Conservation (phyloP, 2,888 invertebrate species). For the Lamellibrachia satsuma region DNA sequence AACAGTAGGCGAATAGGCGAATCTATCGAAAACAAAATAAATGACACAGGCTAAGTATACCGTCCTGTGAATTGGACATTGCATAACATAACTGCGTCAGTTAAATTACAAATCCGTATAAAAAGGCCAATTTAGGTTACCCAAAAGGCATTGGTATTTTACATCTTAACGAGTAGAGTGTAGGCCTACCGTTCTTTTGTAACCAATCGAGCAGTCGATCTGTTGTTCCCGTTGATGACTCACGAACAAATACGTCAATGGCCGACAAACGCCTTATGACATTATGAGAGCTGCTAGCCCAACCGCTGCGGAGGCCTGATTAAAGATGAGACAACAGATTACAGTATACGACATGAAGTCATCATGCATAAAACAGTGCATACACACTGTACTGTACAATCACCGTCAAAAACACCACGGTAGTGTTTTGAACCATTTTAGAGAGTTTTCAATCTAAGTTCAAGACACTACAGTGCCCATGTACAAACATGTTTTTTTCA, state of each 20-base stretch:
- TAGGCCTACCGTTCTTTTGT: neutral
- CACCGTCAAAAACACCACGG: neutral
- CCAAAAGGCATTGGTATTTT: too few relatives aligned
- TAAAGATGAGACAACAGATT: constrained; percentile 3
- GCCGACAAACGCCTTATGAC: neutral
- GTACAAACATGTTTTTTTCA: too few relatives aligned
- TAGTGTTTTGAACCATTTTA: too few relatives aligned
- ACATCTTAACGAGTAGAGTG: too few relatives aligned
- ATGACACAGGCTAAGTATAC: neutral
- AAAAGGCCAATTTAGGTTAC: neutral
- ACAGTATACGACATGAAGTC: neutral
- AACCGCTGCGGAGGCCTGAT: neutral
- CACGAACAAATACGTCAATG: neutral
- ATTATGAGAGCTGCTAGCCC: neutral
- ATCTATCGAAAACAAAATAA: neutral
- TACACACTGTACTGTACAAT: neutral
- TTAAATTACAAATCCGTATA: too few relatives aligned
- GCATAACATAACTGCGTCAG: neutral
- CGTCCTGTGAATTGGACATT: neutral
- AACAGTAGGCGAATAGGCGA: neutral
- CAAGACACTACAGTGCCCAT: too few relatives aligned
- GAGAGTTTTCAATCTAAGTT: too few relatives aligned
- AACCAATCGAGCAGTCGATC: neutral
- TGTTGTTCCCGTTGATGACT: neutral
- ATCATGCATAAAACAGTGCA: neutral